Evolutionary conservation across 2,888 invertebrate genomes (phyloP).

Genomic region (Pristionchus japonicus): DNA sequence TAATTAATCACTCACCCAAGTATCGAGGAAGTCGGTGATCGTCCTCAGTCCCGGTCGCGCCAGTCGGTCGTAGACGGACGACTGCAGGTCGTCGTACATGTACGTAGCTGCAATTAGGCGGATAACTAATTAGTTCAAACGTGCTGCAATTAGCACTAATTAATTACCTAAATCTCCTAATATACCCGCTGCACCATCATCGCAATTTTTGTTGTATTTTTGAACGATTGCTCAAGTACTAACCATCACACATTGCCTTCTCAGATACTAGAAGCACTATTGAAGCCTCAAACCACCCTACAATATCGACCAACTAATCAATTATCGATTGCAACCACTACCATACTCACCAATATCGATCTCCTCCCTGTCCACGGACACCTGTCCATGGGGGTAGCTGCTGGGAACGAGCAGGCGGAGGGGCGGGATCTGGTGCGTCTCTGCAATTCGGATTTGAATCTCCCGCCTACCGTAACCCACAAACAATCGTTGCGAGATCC

Average conservation of each 20-base stretch:
- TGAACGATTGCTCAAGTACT: too few species aligned
- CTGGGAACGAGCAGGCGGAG: constrained; percentile 68
- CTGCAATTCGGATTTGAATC: constrained; percentile 51
- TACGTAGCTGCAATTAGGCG: constrained; percentile 66
- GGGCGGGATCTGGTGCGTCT: constrained; percentile 63
- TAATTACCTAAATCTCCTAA: too few species aligned
- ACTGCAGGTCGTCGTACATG: constrained; percentile 72
- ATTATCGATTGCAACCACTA: too few species aligned
- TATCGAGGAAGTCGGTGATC: constrained; percentile 68
- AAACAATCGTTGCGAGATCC: not conserved
- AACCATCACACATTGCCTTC: too few species aligned
- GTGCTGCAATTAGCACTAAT: too few species aligned
- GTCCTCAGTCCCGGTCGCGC: constrained; percentile 59
- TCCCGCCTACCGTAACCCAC: not conserved
- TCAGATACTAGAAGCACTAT: too few species aligned
- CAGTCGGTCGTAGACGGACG: constrained; percentile 69
- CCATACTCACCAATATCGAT: constrained; percentile 65
- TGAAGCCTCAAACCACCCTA: too few species aligned
- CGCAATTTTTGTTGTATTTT: too few species aligned
- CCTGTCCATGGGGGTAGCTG: constrained; percentile 64
- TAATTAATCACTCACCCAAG: constrained; percentile 72
- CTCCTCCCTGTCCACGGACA: constrained; percentile 63
- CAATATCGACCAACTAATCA: too few species aligned
- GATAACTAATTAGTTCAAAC: not conserved
- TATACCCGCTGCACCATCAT: too few species aligned